Evolutionary conservation across 2,888 invertebrate genomes (phyloP).

Genomic region (Drosophila peninsularis): DNA sequence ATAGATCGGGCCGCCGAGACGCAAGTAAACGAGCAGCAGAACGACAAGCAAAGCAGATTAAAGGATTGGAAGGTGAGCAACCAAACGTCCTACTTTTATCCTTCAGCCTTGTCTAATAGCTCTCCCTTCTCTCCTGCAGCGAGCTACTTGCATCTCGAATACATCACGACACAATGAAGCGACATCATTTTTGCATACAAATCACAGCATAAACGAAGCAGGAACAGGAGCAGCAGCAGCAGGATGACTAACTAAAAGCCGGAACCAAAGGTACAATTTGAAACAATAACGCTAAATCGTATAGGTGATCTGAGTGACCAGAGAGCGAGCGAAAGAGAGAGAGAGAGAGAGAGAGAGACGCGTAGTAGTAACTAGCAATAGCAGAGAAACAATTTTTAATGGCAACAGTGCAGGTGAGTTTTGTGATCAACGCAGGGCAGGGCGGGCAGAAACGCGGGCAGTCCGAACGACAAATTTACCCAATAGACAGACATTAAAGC

Average conservation of each 20-base stretch:
- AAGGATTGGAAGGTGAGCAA: slow-evolving; percentile 6
- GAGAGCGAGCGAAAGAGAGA: background rate
- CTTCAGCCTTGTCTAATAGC: no score
- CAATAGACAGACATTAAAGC: slow-evolving; percentile 33
- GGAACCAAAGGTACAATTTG: slow-evolving; percentile 14
- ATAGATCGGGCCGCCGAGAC: slow-evolving; percentile 84
- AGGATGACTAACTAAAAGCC: slow-evolving; percentile 7
- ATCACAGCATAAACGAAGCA: slow-evolving; percentile 3
- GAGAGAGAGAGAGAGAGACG: background rate
- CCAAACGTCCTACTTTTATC: background rate
- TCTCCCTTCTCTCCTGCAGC: slow-evolving; percentile 22
- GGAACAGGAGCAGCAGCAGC: background rate
- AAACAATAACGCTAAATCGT: slow-evolving; percentile 24
- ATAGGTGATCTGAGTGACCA: slow-evolving; percentile 1
- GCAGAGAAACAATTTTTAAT: slow-evolving; percentile 21
- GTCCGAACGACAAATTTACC: slow-evolving; percentile 48
- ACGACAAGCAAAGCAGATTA: background rate
- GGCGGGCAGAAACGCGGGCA: slow-evolving; percentile 34
- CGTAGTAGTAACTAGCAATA: slow-evolving; percentile 22
- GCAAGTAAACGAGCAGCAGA: slow-evolving; percentile 52
- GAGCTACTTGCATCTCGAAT: slow-evolving; percentile 56
- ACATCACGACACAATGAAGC: background rate
- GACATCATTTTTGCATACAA: slow-evolving; percentile 17
- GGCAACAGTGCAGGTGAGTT: slow-evolving; percentile 56
- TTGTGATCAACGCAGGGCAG: slow-evolving; percentile 41